Conservation (phyloP, 2,797 vertebrate genomes). For the Myiotriccus ornatus region DNA sequence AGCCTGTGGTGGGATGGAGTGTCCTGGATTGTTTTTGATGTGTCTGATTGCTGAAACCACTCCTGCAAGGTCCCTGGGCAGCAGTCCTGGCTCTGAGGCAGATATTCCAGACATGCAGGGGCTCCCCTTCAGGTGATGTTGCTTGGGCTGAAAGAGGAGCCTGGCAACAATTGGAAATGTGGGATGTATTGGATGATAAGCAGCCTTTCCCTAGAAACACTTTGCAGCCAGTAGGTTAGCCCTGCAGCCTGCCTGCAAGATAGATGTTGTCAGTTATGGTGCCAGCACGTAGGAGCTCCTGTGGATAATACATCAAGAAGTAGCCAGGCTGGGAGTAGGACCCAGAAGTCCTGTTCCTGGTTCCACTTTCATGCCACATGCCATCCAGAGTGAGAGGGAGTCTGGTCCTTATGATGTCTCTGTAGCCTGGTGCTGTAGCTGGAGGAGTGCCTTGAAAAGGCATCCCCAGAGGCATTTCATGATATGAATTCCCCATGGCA, state of each 20-base stretch:
- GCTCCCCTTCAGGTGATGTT: neutral
- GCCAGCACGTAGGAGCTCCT: neutral
- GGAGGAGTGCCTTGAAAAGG: neutral
- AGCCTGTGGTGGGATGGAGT: neutral
- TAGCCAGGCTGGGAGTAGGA: neutral
- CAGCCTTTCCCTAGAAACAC: neutral
- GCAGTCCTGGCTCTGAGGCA: neutral
- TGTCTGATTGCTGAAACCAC: neutral
- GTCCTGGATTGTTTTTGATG: neutral
- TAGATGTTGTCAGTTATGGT: neutral
- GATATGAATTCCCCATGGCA: fast-evolving
- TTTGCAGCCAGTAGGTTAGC: neutral
- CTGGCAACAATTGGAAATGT: neutral
- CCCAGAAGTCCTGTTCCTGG: neutral
- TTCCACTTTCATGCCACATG: neutral
- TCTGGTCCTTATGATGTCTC: neutral
- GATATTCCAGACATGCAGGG: neutral
- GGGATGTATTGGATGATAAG: neutral
- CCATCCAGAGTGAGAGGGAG: neutral
- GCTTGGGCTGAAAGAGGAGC: neutral
- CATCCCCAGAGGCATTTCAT: fast-evolving
- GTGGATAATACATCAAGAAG: neutral
- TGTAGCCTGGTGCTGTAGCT: neutral
- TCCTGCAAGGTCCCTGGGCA: neutral
- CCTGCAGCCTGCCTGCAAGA: neutral